Percentiles rank a stretch among this genome's conserved stretches.
Evolutionary conservation across 1,140 invertebrate genomes (phyloP).

Genomic region (Scaptomyza graminum): DNA sequence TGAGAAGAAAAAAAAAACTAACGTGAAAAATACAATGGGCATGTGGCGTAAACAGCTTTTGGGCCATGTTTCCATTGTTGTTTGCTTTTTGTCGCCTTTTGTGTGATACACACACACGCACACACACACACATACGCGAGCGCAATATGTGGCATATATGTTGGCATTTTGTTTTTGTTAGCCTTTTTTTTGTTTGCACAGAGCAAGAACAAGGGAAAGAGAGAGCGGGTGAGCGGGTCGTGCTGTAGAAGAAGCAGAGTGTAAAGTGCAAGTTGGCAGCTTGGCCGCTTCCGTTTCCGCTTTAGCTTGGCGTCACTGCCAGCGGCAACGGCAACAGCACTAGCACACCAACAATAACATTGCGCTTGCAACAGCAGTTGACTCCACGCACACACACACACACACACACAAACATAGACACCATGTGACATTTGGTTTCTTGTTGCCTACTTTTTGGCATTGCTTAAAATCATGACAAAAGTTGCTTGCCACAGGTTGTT

Average conservation of each 20-base stretch:
- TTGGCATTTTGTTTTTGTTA: slow-evolving; percentile 29
- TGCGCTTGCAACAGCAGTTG: slow-evolving; percentile 32
- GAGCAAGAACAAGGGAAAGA: not conserved
- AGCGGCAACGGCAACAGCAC: slow-evolving; percentile 26
- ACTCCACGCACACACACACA: slow-evolving; percentile 11
- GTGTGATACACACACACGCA: slow-evolving; percentile 31
- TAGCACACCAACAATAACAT: slow-evolving; percentile 18
- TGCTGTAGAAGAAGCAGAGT: slow-evolving; percentile 48
- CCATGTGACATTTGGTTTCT: slow-evolving; percentile 20
- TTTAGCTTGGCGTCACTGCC: slow-evolving; percentile 49
- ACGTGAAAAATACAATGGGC: slow-evolving; percentile 26
- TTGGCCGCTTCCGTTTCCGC: slow-evolving; percentile 63
- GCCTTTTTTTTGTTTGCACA: slow-evolving; percentile 29
- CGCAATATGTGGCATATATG: slow-evolving; percentile 27
- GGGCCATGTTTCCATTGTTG: slow-evolving; percentile 49
- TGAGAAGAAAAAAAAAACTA: not conserved
- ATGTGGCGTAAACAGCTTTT: slow-evolving; percentile 41
- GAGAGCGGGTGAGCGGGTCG: not conserved
- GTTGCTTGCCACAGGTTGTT: slow-evolving; percentile 37
- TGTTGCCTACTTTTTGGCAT: slow-evolving; percentile 46
- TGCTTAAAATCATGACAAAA: slow-evolving; percentile 46
- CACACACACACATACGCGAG: slow-evolving; percentile 11
- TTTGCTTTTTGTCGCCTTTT: slow-evolving; percentile 44
- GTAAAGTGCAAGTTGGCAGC: slow-evolving; percentile 66
- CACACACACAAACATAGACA: slow-evolving; percentile 7